Base-by-base conservation (phyloP, 2,797 vertebrate species). In the Onychomys leucogaster region DNA sequence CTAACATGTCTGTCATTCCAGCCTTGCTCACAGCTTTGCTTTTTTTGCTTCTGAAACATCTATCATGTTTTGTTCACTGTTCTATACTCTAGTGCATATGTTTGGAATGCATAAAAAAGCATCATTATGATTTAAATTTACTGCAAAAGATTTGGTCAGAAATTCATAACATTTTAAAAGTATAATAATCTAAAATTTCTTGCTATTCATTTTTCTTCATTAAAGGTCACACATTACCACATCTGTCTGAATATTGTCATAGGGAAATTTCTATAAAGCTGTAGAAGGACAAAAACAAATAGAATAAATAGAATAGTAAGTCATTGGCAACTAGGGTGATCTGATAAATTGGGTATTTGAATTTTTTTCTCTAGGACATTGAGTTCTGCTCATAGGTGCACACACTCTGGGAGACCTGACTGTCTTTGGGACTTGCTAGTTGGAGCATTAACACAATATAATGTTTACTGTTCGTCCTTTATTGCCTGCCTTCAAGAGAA, bases 401-500 rank as follows among this genome's bases (percentile, higher is more conserved):
- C 77, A 63, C 6, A 83, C 27, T 71, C 57, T 87, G 85, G 83
- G 32, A 71, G 82, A 87, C 10, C 85, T 0, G 57, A 37, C 65
- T 90, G n/a, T 67, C 90, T 97, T 88, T 92, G 89, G 32, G 97
- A 6, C 3, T 89, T 46, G 1, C 14, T 84, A 98, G 14, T 0
- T 94, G 49, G 61, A 97, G 46, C 25, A 93, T 29, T 77, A 96
- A 59, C 61, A 77, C 95, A 89, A 97, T 65, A 3, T 16, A 84
- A 75, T 83, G 94, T 27, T 93, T 94, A 67, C 9, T 88, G 67
- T 12, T 89, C 77, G 80, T 93, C 75, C 43, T 89, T 96, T 87
- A 87, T 96, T 94, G 90, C 25, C 43, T 32, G 78, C 55, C 25
- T 97, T 80, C 89, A 73, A 94, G 82, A 95, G 73, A 85, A 52